phyloP scores from a whole-genome alignment of 2,113 vertebrate genomes.

The Circaetus gallicus region DNA sequence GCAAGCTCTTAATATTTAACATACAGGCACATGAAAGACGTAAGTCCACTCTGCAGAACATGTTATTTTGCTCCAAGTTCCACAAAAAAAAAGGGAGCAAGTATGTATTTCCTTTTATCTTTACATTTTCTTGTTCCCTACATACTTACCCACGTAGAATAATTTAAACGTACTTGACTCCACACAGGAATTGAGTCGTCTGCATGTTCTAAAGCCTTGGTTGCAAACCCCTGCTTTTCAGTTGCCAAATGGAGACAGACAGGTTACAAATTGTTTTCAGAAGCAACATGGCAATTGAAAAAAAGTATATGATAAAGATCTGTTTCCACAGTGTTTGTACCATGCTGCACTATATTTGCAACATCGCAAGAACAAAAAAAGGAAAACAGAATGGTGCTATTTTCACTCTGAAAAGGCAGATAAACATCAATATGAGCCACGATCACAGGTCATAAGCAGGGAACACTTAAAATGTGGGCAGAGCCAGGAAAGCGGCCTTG shows the following conservation, averaged over 20 bases:
- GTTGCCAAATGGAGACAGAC: neutral
- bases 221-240: neutral
- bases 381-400: neutral
- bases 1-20: neutral
- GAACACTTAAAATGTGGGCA: neutral
- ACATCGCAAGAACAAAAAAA: neutral
- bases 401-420: neutral
- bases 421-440: neutral
- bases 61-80: neutral
- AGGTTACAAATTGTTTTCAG: neutral
- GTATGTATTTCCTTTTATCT: neutral
- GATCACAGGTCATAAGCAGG: neutral
- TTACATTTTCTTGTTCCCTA: neutral
- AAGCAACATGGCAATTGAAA: neutral
- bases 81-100: neutral
- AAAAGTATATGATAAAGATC: neutral
- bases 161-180: neutral
- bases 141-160: neutral
- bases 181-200: neutral
- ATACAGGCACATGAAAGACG: neutral
- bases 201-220: neutral
- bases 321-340: neutral
- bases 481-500: neutral
- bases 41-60: neutral
- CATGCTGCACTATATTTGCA: neutral